Conservation (phyloP, 2,113 vertebrate species). For the Leucosticte australis region DNA sequence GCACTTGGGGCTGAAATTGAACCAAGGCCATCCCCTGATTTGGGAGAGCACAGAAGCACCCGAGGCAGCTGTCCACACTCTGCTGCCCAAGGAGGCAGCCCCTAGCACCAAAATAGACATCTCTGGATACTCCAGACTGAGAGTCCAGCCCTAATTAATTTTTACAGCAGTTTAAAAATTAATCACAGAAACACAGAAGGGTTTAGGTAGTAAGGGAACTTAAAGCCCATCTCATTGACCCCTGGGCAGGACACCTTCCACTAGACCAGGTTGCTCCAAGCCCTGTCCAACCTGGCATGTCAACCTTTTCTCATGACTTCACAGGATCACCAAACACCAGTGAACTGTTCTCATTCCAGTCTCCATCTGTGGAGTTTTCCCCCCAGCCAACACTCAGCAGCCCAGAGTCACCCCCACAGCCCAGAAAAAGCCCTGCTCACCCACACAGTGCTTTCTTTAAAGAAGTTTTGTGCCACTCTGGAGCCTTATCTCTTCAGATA, state of each 20-base stretch:
- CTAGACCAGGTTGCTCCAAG: neutral
- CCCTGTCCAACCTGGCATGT: neutral
- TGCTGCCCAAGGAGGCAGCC: neutral
- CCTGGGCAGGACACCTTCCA: neutral
- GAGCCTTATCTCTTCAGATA: neutral
- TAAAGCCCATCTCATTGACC: neutral
- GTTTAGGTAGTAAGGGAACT: neutral
- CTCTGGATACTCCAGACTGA: neutral
- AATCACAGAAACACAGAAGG: neutral
- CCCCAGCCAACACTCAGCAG: neutral
- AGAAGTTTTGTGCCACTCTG: neutral
- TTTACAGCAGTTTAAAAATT: neutral
- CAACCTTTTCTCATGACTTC: neutral
- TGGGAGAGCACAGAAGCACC: neutral
- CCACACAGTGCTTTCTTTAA: neutral
- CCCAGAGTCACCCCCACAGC: neutral
- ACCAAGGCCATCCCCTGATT: neutral
- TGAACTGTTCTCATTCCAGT: neutral
- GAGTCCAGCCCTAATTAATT: neutral
- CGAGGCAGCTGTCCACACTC: neutral
- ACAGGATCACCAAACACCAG: neutral
- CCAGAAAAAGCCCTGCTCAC: neutral
- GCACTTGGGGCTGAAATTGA: neutral
- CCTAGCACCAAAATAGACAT: neutral
- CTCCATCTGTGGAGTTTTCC: neutral